Conservation (phyloP, 37 sponge, comb jelly and placozoan species). For the Cliona cf. orientalis region DNA sequence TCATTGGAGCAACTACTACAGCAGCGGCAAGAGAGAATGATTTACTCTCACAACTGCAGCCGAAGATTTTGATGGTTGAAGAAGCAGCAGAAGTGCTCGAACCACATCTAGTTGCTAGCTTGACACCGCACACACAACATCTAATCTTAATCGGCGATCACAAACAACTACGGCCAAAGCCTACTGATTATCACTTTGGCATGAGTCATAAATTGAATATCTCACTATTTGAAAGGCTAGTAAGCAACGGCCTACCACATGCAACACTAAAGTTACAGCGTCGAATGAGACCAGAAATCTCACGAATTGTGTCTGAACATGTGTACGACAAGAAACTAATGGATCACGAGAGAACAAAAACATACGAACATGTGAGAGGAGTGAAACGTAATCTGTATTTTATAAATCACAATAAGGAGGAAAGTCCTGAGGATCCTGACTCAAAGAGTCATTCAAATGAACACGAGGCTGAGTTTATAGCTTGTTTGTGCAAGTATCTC, state of each 20-base stretch:
- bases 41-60: conserved; percentile 67
- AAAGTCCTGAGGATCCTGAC: conserved; percentile 25
- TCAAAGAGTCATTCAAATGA: conserved; percentile 74
- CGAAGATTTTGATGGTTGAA: conserved; percentile 92
- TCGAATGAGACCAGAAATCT: conserved; percentile 94
- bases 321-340: conserved; percentile 69
- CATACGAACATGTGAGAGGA: conserved; percentile 64
- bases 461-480: conserved; percentile 78
- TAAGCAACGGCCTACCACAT: conserved; percentile 69
- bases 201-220: conserved; percentile 81
- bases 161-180: conserved; percentile 91
- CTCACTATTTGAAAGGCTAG: conserved; percentile 89
- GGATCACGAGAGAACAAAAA: conserved; percentile 58
- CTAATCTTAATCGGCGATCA: conserved; percentile 98
- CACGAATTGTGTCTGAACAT: conserved; percentile 64
- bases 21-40: conserved; percentile 90
- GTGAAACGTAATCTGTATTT: conserved; percentile 68
- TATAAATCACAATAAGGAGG: conserved; percentile 56
- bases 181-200: conserved; percentile 74
- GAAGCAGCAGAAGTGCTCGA: conserved; percentile 97
- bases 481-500: conserved; percentile 71
- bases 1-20: conserved; percentile 94
- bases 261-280: conserved; percentile 84
- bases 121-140: conserved; percentile 78
- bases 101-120: conserved; percentile 83